Base-by-base conservation (phyloP, 2,113 vertebrate species). In the Dermatemys mawii region DNA sequence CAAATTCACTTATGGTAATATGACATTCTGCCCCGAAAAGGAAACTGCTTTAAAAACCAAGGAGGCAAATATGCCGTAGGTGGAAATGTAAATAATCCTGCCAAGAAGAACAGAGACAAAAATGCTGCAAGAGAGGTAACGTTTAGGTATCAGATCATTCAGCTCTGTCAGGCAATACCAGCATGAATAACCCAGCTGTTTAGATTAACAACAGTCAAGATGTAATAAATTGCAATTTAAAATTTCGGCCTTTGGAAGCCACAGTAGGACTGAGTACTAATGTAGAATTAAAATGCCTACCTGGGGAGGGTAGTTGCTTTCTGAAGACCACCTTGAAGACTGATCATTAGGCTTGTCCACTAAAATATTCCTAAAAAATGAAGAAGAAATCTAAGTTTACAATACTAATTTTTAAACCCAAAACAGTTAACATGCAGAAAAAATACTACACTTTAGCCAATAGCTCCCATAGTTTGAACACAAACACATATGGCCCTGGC, bases 241-340 rank as follows among this genome's bases (percentile, higher is more conserved):
- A 90, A 10, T 5, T 8, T 51, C 63, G 27, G 2, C 1, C 32
- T 0, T 17, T 1, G 22, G 22, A 41, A 87, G 17, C 24, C 48
- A 53, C 22, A 54, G 29, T 16, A 84, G 0, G 0, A 12, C 21
- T 41, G 32, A 0, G 6, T 4, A 27, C 11, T 2, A 8, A 35
- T 26, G 57, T 11, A 53, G 29, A 93, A 50, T 38, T 70, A 24
- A 84, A 84, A n/a, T 49, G 81, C 96, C 98, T 97, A 99, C 99
- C 99, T 99, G 99, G 67, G 99, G 99, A 96, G 99, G 99, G 81
- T 99, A 99, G 97, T 99, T 99, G 97, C 99, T 99, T 97, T 99
- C 99, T 86, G 99, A 99, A 90, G 99, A 99, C 99, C 99, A 99
- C 90, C 99, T 98, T 92, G 99, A 99, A 95, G 99, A 99, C 32